These are phyloP conservation scores for Oscheius sp. DNA, from an alignment of 2,888 invertebrate species.

Conservation along the genomic window DNA sequence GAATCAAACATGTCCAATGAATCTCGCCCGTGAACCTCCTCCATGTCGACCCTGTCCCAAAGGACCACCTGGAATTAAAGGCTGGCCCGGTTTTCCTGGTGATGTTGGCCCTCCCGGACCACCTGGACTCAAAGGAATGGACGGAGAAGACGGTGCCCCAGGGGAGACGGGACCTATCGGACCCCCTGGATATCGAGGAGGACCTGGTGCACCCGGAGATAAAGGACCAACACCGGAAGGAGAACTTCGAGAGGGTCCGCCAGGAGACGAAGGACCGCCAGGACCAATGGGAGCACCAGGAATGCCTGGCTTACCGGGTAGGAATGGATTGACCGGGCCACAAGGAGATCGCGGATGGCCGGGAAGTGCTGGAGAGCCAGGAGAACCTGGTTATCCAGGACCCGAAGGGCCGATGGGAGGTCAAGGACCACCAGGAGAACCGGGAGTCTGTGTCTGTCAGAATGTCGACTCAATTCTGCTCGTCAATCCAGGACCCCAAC, in stretches of 20 bases:
- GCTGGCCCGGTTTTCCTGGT: conserved; percentile 70
- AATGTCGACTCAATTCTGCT: conserved; percentile 69
- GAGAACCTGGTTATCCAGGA: conserved; percentile 67
- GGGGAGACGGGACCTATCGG: conserved; percentile 62
- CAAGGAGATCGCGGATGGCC: conserved; percentile 62
- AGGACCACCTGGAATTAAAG: conserved; percentile 67
- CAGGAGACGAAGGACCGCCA: conserved; percentile 68
- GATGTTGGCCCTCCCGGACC: conserved; percentile 66
- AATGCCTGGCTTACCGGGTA: conserved; percentile 68
- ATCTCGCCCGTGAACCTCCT: conserved; percentile 67
- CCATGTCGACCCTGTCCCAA: conserved; percentile 68
- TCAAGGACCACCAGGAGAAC: conserved; percentile 45
- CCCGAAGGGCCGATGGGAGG: conserved; percentile 67
- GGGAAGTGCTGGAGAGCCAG: conserved; percentile 63
- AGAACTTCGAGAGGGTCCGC: conserved; percentile 61
- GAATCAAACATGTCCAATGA: conserved; percentile 69
- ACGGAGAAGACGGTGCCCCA: conserved; percentile 68
- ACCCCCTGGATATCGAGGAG: conserved; percentile 63
- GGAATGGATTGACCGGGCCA: conserved; percentile 65
- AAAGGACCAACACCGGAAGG: conserved; percentile 70
- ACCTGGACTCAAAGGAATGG: conserved; percentile 67
- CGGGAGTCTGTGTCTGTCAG: conserved; percentile 69
- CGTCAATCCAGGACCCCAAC: conserved; percentile 66
- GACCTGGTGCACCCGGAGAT: conserved; percentile 69
- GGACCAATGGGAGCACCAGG: conserved; percentile 69